Evolutionary conservation across 2,888 invertebrate genomes (phyloP).

Genomic region (Diplolepis rosae): DNA sequence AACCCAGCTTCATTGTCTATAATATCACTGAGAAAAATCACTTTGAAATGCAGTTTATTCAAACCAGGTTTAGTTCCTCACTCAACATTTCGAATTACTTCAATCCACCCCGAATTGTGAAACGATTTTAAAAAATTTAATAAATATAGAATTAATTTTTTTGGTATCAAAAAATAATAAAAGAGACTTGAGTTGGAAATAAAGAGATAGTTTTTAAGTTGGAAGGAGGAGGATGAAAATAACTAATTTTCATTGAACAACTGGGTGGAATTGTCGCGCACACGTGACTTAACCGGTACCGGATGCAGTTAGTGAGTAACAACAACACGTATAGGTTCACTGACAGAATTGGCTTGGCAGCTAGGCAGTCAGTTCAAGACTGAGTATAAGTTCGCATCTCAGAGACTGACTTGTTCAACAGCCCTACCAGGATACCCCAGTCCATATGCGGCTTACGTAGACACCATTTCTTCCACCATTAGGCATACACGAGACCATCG

Average conservation of each 20-base stretch:
- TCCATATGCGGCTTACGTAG: slow-evolving; percentile 45
- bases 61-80: neutral
- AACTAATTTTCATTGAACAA: neutral
- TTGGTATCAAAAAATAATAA: neutral
- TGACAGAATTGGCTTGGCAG: slow-evolving; percentile 45
- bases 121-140: neutral
- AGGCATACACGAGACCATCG: slow-evolving; percentile 35
- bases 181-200: neutral
- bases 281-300: neutral
- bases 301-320: slow-evolving; percentile 34
- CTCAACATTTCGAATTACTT: neutral
- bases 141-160: neutral
- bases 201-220: neutral
- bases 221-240: neutral
- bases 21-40: neutral
- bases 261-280: neutral
- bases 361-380: slow-evolving; percentile 48
- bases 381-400: slow-evolving; percentile 44
- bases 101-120: neutral
- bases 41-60: neutral
- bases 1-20: neutral
- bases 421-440: slow-evolving; percentile 45
- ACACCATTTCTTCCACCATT: slow-evolving; percentile 41
- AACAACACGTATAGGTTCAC: slow-evolving; percentile 32
- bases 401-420: slow-evolving; percentile 44